Percentiles rank a stretch among this genome's conserved stretches.
Conservation (phyloP, 2,797 vertebrate species). For the Typhlichthys eigenmanni region DNA sequence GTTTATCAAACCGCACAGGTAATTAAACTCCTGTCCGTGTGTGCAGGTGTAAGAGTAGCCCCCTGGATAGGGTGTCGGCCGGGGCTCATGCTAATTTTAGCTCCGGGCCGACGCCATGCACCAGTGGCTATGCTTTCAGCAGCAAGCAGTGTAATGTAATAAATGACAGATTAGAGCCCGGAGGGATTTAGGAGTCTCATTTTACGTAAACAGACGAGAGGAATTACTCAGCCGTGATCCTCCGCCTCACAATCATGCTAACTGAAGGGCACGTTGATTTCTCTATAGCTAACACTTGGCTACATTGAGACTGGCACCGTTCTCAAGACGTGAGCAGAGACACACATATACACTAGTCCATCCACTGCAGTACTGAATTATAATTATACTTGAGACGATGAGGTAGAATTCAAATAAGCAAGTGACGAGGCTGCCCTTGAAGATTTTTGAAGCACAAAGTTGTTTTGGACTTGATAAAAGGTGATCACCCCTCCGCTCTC, state of each 20-base stretch:
- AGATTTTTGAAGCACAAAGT: neutral
- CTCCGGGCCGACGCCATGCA: conserved; percentile 38
- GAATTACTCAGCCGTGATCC: conserved; percentile 2
- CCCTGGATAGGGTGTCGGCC: conserved; percentile 18
- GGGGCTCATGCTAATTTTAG: conserved; percentile 65
- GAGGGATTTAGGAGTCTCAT: neutral
- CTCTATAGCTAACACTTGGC: conserved; percentile 1
- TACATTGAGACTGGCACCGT: conserved; percentile 22
- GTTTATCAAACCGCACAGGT: conserved; percentile 55
- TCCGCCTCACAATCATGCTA: conserved; percentile 1
- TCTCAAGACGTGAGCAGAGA: conserved; percentile 3
- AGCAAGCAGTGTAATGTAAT: conserved; percentile 25
- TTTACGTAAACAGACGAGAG: conserved; percentile 5
- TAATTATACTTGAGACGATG: conserved; percentile 16
- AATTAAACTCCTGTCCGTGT: conserved; percentile 56
- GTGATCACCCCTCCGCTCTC: conserved; percentile 3
- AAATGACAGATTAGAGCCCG: conserved; percentile 18
- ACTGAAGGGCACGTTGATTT: conserved; percentile 13
- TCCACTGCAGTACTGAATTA: neutral
- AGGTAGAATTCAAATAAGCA: conserved; percentile 9
- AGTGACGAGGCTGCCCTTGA: conserved; percentile 9
- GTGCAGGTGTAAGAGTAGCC: conserved; percentile 59
- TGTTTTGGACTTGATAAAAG: conserved; percentile 8
- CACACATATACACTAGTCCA: neutral
- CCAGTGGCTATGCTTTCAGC: conserved; percentile 42